phyloP scores from a whole-genome alignment of 2,888 invertebrate species.

The Silvanus unidentatus region DNA sequence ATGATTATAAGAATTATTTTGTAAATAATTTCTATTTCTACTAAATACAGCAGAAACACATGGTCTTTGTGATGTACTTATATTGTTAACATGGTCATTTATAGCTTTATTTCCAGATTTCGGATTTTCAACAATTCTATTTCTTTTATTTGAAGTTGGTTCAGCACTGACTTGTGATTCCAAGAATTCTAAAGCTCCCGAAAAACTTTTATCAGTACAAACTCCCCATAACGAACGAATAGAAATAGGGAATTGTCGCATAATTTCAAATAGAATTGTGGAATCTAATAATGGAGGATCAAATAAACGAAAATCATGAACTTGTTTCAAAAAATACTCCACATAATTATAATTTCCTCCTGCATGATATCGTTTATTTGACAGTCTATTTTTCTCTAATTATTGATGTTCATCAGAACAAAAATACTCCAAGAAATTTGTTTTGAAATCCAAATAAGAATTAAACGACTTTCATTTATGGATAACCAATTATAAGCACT shows the following conservation, averaged over 20 bases:
- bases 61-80: too few species aligned
- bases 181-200: not conserved
- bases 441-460: not conserved
- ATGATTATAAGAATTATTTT: too few species aligned
- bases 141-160: not conserved
- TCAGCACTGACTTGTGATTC: not conserved
- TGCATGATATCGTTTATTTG: not conserved
- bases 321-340: constrained; percentile 5
- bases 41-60: too few species aligned
- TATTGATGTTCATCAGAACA: not conserved
- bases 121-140: not conserved
- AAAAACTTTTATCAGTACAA: constrained; percentile 1
- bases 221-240: constrained; percentile 2
- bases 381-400: not conserved
- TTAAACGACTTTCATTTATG: not conserved
- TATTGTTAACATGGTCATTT: too few species aligned
- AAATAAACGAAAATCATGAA: constrained; percentile 2
- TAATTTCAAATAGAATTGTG: constrained; percentile 5
- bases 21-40: too few species aligned
- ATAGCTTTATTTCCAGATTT: too few species aligned
- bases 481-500: not conserved
- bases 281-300: constrained; percentile 2
- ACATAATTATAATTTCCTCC: not conserved
- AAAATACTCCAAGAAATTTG: not conserved
- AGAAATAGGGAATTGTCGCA: constrained; percentile 1